These are phyloP conservation scores for Zaprionus obscuricornis DNA, from an alignment of 2,888 invertebrate genomes.

Conservation along the genomic window DNA sequence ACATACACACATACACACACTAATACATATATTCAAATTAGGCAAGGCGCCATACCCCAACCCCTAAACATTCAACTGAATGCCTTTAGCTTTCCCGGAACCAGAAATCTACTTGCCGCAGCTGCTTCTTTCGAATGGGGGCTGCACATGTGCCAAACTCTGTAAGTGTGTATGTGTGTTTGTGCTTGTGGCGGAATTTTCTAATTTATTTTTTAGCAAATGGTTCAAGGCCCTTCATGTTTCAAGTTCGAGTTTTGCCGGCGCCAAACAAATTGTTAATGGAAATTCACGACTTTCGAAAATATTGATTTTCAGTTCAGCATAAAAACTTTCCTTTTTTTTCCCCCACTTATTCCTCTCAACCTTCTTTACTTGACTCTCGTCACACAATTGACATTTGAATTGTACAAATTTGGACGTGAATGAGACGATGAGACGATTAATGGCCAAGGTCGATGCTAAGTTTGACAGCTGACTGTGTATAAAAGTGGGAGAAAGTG, in stretches of 20 bases:
- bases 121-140: constrained; percentile 37
- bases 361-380: constrained; percentile 19
- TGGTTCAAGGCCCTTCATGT: constrained; percentile 80
- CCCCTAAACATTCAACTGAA: constrained; percentile 27
- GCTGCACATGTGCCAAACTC: constrained; percentile 53
- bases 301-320: constrained; percentile 71
- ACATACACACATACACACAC: constrained; percentile 13
- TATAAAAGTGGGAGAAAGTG: background rate
- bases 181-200: constrained; percentile 79
- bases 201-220: constrained; percentile 82
- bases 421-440: constrained; percentile 64
- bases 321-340: constrained; percentile 56
- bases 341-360: too few relatives aligned
- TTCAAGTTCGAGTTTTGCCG: constrained; percentile 62
- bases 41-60: constrained; percentile 57
- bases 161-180: background rate
- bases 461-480: constrained; percentile 56
- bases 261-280: constrained; percentile 70
- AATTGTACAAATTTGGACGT: constrained; percentile 73
- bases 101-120: constrained; percentile 16
- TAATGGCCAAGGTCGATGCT: constrained; percentile 80
- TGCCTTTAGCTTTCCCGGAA: constrained; percentile 22
- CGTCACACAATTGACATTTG: constrained; percentile 69
- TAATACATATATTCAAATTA: constrained; percentile 70
- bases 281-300: constrained; percentile 63